Conservation (phyloP, 2,113 vertebrate genomes). For the Megatriorchis doriae region DNA sequence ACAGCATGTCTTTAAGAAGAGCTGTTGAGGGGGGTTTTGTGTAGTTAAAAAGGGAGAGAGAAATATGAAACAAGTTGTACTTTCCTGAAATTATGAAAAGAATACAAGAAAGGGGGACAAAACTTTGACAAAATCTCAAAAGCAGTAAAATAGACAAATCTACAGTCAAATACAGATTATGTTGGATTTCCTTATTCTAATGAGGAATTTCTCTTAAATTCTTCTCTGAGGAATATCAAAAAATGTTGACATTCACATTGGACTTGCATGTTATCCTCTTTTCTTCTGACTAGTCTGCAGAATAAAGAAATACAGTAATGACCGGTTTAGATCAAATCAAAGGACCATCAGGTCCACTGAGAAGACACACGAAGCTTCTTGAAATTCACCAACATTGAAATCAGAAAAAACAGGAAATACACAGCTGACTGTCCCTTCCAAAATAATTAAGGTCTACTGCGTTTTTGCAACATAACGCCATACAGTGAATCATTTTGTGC, state of each 20-base stretch:
- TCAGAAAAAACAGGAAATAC: background rate
- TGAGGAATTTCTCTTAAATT: background rate
- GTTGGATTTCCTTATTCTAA: background rate
- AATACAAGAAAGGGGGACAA: background rate
- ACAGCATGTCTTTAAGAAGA: background rate
- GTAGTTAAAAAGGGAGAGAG: background rate
- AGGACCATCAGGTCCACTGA: background rate
- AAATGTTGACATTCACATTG: background rate
- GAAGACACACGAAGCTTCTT: background rate
- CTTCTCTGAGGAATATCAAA: background rate
- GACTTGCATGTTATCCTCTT: background rate
- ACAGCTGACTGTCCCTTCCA: background rate
- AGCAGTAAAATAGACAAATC: background rate
- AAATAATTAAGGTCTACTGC: background rate
- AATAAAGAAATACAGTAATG: background rate
- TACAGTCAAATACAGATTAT: background rate
- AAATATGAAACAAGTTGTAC: background rate
- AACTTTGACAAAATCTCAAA: background rate
- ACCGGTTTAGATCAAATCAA: background rate
- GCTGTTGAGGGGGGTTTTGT: background rate
- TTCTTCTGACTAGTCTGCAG: background rate
- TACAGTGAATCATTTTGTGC: background rate
- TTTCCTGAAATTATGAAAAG: background rate
- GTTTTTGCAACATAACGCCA: rapidly evolving
- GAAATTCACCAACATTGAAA: background rate